Evolutionary conservation across 2,888 invertebrate genomes (phyloP), one percentile per base, ranked within the genome.

Genomic region (Zhuqinia jingwanae): DNA sequence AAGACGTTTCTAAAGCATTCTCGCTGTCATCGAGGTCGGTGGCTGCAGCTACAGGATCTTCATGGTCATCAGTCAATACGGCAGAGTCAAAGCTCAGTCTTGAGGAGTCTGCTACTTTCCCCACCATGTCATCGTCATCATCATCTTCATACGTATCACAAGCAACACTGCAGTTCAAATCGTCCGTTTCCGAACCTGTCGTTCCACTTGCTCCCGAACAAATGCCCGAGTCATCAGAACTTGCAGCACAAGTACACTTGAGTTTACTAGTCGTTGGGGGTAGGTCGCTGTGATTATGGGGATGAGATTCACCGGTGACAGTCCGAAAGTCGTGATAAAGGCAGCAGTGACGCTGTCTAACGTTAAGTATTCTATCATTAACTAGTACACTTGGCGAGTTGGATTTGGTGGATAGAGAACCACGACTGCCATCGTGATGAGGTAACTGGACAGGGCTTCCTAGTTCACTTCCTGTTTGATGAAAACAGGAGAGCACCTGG

Each of bases 181-280:
- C 89, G 65, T 89, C 89, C 30, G 88, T 88, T 79, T 89, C 89
- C 17, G 89, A 89, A 27, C 85, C 88, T 0, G 89, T 90, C 5
- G 89, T 88, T 20, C 89, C 89, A 86, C 89, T 88, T 10, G 89
- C 88, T 60, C 89, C 89, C 0, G 89, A 90, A 78, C 89, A 90
- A 79, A 90, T 91, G 13, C 91, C 91, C n/a, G 90, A 90, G 70
- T 96, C 96, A 92, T 96, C 96, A 50, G 96, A 96, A 58, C 96
- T 96, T 17, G 95, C 86, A 2, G 89, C 83, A 87, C 89, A 89
- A 30, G 88, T 87, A 53, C 89, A 89, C 82, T 88, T 89, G 50
- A 89, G 78, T 56, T 81, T 84, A 17, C 63, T 30, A 63, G 56
- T 77, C 22, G 58, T 58, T 17, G 76, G 25, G 15, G 84, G 53